Conservation (phyloP, 30 jellyfish, hydroid and myxozoan genomes). For the Aurelia aurita complex sp. Pacific region DNA sequence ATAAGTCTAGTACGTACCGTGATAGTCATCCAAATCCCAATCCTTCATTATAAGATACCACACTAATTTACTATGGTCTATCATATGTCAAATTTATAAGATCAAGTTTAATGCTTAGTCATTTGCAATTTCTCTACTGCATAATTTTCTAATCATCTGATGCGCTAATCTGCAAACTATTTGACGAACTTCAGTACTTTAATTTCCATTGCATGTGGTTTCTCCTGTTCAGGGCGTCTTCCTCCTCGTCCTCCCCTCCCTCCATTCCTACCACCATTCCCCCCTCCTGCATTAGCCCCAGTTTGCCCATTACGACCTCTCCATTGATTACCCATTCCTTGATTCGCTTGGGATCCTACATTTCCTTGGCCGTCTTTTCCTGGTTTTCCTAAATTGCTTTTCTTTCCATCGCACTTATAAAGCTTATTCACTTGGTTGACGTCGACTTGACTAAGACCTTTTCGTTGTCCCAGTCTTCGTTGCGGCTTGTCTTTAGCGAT, state of each 20-base stretch:
- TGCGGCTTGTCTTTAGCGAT: neutral
- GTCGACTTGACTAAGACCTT: slow-evolving; percentile 1
- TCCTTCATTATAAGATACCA: too few species aligned
- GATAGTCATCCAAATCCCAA: too few species aligned
- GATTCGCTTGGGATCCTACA: neutral
- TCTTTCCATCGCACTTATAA: slow-evolving; percentile 1
- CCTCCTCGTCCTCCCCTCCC: slow-evolving; percentile 10
- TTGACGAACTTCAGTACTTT: neutral
- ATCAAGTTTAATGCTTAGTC: too few species aligned
- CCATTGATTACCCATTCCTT: neutral
- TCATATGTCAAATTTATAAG: too few species aligned
- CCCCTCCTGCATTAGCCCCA: neutral
- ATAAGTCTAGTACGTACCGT: too few species aligned
- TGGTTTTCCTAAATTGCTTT: neutral
- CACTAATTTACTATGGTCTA: too few species aligned
- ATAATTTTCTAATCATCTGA: too few species aligned
- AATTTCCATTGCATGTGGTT: neutral
- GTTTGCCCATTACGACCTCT: neutral
- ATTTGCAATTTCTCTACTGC: too few species aligned
- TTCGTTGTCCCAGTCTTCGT: slow-evolving; percentile 11
- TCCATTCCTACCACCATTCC: neutral
- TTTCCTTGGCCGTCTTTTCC: neutral
- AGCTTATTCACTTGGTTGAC: neutral
- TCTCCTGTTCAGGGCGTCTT: neutral
- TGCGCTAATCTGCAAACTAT: too few species aligned